A percentile compares a stretch with the other conserved stretches of the same genome.
Evolutionary conservation across 2,113 vertebrate species (phyloP).

Genomic region (Potamarius usumacintae): DNA sequence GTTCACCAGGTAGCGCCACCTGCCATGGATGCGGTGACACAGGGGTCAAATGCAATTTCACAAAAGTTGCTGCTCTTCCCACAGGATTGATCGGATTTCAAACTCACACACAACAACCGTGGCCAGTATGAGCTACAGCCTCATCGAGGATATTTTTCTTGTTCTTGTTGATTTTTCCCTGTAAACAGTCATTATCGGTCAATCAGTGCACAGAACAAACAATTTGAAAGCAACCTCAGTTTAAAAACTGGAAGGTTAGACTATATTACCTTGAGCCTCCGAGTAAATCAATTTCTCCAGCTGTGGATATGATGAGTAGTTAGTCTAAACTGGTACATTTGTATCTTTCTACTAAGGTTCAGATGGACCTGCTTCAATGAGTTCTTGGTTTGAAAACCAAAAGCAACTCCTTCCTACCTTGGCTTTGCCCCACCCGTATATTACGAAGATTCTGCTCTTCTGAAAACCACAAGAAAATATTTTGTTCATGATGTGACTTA

Average conservation of each 20-base stretch:
- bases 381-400: conserved; percentile 20
- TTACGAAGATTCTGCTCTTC: not conserved
- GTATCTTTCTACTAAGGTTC: not conserved
- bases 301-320: conserved; percentile 6
- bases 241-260: not conserved
- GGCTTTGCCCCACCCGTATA: not conserved
- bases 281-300: not conserved
- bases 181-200: not conserved
- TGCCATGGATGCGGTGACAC: too few species aligned
- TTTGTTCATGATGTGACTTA: conserved; percentile 37
- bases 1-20: too few species aligned
- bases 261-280: conserved; percentile 16
- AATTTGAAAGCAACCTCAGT: not conserved
- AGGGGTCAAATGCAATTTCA: too few species aligned
- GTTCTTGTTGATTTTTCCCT: not conserved
- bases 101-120: too few species aligned
- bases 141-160: too few species aligned
- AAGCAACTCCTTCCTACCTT: not conserved
- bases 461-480: conserved; percentile 20
- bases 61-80: too few species aligned
- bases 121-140: too few species aligned
- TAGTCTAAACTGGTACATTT: conserved; percentile 25
- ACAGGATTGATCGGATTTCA: too few species aligned
- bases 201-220: conserved; percentile 9
- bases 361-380: not conserved